Evolutionary conservation across 1,140 invertebrate species (phyloP), one percentile per base, ranked within the genome.

Genomic region (Armadillidium nasatum): DNA sequence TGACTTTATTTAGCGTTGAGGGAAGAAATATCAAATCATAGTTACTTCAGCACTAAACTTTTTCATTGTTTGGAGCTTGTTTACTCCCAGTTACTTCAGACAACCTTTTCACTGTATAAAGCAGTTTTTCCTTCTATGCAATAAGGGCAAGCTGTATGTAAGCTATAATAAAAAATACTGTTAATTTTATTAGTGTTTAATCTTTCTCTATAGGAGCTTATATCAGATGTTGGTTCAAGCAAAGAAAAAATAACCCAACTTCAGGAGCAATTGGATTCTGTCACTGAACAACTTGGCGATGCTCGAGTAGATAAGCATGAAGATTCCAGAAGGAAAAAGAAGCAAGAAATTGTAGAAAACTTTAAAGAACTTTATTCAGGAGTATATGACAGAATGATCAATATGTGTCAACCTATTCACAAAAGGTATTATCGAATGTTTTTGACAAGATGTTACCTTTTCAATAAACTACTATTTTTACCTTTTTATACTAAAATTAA

Each of bases 331-430:
- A 89, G 94, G 3, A 92, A 94, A 79, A 98, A 96, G 85, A 98
- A 98, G 84, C 94, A 96, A 82, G 97, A 99, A 87, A 94, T 99
- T 82, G 94, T 99, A 19, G 97, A 99, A 85, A 94, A 96, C 84
- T 95, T 99, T 83, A 99, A 99, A 85, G 88, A 94, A 71, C 90
- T 98, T 75, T 99, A 96, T 83, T 94, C 95, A 66, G 97, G 96
- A 76, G 97, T 99, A 90, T 97, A 95, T 85, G 98, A 99, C 84
- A 89, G 98, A 66, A 93, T 99, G 90, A 97, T 99, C 80, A 98
- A 99, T 85, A 94, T 99, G 91, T 99, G 97, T 86, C 94, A 98
- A 84, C 97, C 98, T 0, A 96, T 96, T 74, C 96, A 99, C 86
- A 98, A 98, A 86, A 89, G 94, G 77, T 78, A 10, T 33, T 33